Evolutionary conservation across 2,888 invertebrate species (phyloP).

Genomic region (Agriotes lineatus): DNA sequence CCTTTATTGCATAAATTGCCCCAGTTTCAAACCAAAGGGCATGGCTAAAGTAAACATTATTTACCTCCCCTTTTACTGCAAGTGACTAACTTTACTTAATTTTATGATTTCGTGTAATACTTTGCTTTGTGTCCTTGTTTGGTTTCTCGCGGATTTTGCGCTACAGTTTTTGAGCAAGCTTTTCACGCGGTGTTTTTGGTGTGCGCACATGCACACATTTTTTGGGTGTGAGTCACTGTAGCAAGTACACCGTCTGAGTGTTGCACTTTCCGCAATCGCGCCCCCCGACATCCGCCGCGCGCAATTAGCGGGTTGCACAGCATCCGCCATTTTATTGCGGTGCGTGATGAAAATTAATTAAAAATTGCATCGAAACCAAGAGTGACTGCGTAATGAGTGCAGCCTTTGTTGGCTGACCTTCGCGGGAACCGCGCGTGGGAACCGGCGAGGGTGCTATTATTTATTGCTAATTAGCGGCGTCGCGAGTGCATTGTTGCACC

Average conservation of each 20-base stretch:
- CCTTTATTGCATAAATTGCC: too few species aligned
- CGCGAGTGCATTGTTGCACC: constrained; percentile 58
- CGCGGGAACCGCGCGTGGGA: constrained; percentile 56
- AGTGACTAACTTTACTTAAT: not conserved
- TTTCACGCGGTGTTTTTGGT: constrained; percentile 50
- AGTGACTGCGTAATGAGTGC: constrained; percentile 61
- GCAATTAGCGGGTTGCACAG: constrained; percentile 53
- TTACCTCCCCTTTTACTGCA: too few species aligned
- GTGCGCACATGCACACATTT: constrained; percentile 46
- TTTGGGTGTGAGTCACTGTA: constrained; percentile 38
- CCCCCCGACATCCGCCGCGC: constrained; percentile 13
- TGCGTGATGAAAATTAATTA: constrained; percentile 62
- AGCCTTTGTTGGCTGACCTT: constrained; percentile 57
- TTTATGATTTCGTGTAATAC: not conserved
- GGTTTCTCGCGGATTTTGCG: constrained; percentile 21
- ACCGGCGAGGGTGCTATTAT: constrained; percentile 55
- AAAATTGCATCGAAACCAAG: constrained; percentile 60
- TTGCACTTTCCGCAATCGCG: constrained; percentile 37
- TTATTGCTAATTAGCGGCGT: constrained; percentile 61
- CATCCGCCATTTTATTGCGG: constrained; percentile 59
- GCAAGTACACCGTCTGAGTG: constrained; percentile 34
- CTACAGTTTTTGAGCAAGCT: constrained; percentile 37
- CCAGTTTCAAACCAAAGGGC: too few species aligned
- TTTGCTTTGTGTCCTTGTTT: not conserved
- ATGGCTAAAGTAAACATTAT: too few species aligned